phyloP scores from a whole-genome alignment of 2,888 invertebrate species.

The Drosophila multiciliata region DNA sequence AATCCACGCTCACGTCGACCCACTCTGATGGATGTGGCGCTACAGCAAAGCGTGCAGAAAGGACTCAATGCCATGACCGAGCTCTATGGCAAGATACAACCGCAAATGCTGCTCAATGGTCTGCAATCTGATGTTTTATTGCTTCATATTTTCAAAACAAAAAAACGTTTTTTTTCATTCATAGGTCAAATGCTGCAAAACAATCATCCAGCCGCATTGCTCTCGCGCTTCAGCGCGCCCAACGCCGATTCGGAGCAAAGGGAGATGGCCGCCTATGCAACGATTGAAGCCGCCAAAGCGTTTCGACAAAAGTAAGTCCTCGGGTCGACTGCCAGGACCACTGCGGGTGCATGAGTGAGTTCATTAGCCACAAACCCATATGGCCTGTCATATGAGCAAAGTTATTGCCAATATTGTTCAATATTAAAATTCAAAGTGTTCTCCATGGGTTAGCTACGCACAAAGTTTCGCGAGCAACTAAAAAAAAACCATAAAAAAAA shows the following conservation, averaged over 20 bases:
- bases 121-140: slow-evolving; percentile 39
- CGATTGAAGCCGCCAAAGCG: slow-evolving; percentile 84
- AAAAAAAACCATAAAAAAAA: not conserved
- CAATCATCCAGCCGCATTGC: slow-evolving; percentile 84
- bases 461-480: not conserved
- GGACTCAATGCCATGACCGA: slow-evolving; percentile 84
- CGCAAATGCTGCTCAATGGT: slow-evolving; percentile 84
- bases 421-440: slow-evolving; percentile 52
- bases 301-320: slow-evolving; percentile 84
- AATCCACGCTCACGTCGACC: slow-evolving; percentile 72
- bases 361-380: slow-evolving; percentile 43
- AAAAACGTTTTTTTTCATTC: not conserved
- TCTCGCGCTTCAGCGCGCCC: slow-evolving; percentile 84
- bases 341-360: slow-evolving; percentile 21
- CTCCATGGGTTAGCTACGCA: slow-evolving; percentile 3
- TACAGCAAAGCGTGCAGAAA: slow-evolving; percentile 83
- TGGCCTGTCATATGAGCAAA: slow-evolving; percentile 53
- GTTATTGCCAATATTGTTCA: slow-evolving; percentile 41
- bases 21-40: slow-evolving; percentile 81
- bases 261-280: slow-evolving; percentile 84
- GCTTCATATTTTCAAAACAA: slow-evolving; percentile 21
- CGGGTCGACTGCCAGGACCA: slow-evolving; percentile 6
- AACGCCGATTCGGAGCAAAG: slow-evolving; percentile 73
- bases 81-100: slow-evolving; percentile 83
- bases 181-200: slow-evolving; percentile 82